These are phyloP conservation scores for Trypoxylon attenuatum DNA, from an alignment of 2,888 invertebrate genomes.

Conservation along the genomic window DNA sequence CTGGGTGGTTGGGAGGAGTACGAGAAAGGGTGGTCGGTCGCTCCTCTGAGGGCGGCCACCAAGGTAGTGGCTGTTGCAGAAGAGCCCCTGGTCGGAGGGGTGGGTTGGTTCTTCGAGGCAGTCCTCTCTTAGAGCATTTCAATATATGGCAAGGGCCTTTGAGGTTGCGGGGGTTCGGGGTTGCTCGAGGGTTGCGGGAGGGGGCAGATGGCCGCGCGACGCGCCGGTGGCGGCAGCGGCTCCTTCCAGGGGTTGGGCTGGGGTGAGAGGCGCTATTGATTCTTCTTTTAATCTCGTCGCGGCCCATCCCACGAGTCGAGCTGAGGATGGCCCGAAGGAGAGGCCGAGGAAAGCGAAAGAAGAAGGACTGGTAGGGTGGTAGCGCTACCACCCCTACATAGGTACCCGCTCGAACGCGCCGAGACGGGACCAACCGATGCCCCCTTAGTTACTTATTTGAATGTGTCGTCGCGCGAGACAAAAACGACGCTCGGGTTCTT, in stretches of 20 bases:
- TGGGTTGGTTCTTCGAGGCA: slow-evolving; percentile 49
- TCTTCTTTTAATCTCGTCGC: slow-evolving; percentile 74
- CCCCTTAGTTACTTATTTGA: slow-evolving; percentile 69
- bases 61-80: slow-evolving; percentile 51
- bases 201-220: slow-evolving; percentile 40
- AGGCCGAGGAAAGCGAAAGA: slow-evolving; percentile 55
- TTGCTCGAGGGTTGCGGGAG: slow-evolving; percentile 53
- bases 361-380: slow-evolving; percentile 48
- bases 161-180: slow-evolving; percentile 64
- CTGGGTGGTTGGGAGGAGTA: slow-evolving; percentile 42
- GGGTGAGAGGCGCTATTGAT: slow-evolving; percentile 70
- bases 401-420: slow-evolving; percentile 15
- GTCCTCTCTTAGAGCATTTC: slow-evolving; percentile 72
- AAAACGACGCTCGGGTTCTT: slow-evolving; percentile 64
- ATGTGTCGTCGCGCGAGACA: slow-evolving; percentile 72
- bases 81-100: slow-evolving; percentile 31
- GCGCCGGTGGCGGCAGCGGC: slow-evolving; percentile 41
- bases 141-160: slow-evolving; percentile 73
- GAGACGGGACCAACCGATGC: slow-evolving; percentile 44
- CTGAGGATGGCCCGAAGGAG: slow-evolving; percentile 34
- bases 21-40: slow-evolving; percentile 49
- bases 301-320: slow-evolving; percentile 63
- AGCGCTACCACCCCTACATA: slow-evolving; percentile 14
- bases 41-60: slow-evolving; percentile 44
- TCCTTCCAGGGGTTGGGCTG: slow-evolving; percentile 29